Percentiles rank a stretch among this genome's conserved stretches.
These are phyloP conservation scores for Acrocephalus scirpaceus DNA, from an alignment of 2,797 vertebrate genomes.

Conservation along the genomic window DNA sequence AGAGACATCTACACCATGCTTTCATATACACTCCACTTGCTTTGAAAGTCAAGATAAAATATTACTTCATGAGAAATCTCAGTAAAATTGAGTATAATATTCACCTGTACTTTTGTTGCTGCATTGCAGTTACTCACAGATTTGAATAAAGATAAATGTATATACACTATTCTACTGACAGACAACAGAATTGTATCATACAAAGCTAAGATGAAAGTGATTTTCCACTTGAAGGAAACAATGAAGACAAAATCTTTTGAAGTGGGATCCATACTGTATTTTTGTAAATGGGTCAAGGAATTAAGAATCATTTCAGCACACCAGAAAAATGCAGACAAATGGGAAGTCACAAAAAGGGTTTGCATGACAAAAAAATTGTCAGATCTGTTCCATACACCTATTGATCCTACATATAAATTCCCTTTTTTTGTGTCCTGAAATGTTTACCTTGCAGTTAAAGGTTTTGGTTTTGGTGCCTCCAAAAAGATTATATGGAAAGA, in stretches of 20 bases:
- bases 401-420: background rate
- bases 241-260: background rate
- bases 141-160: background rate
- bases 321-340: background rate
- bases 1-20: background rate
- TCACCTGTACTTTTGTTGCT: background rate
- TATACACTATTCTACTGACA: background rate
- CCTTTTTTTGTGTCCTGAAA: background rate
- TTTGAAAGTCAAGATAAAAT: background rate
- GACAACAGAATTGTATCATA: background rate
- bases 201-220: background rate
- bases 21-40: background rate
- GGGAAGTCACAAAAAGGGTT: background rate
- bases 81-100: background rate
- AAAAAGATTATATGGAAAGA: background rate
- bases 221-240: background rate
- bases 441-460: background rate
- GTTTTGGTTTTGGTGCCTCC: background rate
- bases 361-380: background rate
- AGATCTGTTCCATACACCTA: background rate
- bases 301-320: background rate
- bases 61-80: background rate
- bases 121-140: background rate
- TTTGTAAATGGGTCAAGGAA: background rate
- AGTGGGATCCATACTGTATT: background rate